Conservation (phyloP, 2,113 vertebrate species). For the Actenoides hombroni region DNA sequence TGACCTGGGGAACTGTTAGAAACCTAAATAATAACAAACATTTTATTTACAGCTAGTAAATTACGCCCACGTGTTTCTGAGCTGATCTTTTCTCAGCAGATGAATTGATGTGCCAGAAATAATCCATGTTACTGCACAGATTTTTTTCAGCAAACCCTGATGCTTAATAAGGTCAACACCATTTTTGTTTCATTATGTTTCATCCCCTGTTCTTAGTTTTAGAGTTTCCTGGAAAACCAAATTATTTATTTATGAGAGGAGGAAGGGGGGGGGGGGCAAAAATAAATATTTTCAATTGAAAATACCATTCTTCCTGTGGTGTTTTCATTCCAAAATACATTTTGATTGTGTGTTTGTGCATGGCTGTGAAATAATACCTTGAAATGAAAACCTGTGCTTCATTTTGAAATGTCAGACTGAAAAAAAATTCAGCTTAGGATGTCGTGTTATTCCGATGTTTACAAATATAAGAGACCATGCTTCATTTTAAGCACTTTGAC, state of each 20-base stretch:
- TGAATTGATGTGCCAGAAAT: neutral
- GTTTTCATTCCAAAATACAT: neutral
- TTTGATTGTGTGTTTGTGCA: neutral
- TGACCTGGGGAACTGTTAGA: neutral
- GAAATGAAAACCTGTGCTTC: slow-evolving; percentile 33
- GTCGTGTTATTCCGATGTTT: neutral
- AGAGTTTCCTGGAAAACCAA: neutral
- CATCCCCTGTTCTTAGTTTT: neutral
- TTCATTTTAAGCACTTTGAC: neutral
- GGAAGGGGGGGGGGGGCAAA: neutral
- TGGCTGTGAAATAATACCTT: neutral
- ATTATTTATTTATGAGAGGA: neutral
- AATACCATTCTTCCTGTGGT: neutral
- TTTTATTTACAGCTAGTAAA: neutral
- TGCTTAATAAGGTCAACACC: neutral
- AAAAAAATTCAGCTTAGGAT: neutral
- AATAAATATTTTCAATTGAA: neutral
- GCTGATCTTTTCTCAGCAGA: neutral
- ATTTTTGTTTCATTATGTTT: neutral
- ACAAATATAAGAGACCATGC: neutral
- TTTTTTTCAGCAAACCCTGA: neutral
- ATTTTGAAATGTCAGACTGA: slow-evolving; percentile 26
- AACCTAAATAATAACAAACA: neutral
- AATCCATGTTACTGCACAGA: neutral
- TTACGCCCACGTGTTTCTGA: neutral